phyloP scores from a whole-genome alignment of 2,113 vertebrate species.

The Salvelinus fontinalis region DNA sequence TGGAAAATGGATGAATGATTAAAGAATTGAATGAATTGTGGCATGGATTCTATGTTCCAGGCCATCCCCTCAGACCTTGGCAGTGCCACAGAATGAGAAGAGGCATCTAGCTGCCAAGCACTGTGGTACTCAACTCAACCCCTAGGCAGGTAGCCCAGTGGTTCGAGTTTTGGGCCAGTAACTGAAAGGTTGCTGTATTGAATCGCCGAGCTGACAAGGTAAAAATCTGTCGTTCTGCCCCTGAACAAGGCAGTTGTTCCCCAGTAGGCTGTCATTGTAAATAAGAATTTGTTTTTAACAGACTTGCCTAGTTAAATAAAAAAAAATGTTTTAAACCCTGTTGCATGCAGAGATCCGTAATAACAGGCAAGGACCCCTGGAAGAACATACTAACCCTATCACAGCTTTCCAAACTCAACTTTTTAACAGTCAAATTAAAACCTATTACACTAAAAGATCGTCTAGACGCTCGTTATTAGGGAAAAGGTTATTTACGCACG shows the following conservation, averaged over 20 bases:
- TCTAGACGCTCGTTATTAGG: constrained; percentile 53
- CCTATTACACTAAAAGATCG: constrained; percentile 21
- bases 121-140: constrained; percentile 24
- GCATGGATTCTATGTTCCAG: constrained; percentile 31
- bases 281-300: too few species aligned
- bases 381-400: constrained; percentile 2
- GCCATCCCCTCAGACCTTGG: background rate
- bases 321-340: background rate
- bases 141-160: too few species aligned
- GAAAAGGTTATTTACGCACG: constrained; percentile 19
- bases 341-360: constrained; percentile 37
- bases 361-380: constrained; percentile 33
- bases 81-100: background rate
- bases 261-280: too few species aligned
- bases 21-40: background rate
- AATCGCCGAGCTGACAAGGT: too few species aligned
- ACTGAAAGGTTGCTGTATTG: too few species aligned
- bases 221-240: too few species aligned
- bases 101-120: background rate
- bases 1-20: background rate
- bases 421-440: constrained; percentile 50
- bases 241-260: too few species aligned
- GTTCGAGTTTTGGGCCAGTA: too few species aligned
- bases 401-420: constrained; percentile 34
- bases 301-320: too few species aligned